Evolutionary conservation across 1,140 invertebrate species (phyloP), one percentile per base, ranked within the genome.

Genomic region (Sycophaga agraensis): DNA sequence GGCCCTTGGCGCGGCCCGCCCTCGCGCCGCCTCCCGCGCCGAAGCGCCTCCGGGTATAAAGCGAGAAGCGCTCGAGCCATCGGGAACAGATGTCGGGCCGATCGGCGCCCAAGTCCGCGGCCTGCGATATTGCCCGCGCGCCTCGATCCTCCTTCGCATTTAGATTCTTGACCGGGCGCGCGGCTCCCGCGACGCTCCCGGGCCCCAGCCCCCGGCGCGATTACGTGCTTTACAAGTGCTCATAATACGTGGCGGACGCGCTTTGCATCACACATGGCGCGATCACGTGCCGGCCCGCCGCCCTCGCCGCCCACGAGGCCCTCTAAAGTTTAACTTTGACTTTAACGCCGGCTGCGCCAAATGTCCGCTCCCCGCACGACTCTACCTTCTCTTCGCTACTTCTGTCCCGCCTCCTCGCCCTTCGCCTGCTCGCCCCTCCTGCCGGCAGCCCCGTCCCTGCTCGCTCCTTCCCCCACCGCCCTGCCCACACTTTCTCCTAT

Each of bases 321-420:
- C 68, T 78, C 74, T 77, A 79, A 79, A 79, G 69, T 78, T 79
- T 66, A 77, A 77, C 74, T 75, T 75, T 65, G 71, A 73, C 65
- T 71, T 68, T 61, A 70, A 77, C 74, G 59, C 77, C 77, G 75
- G 77, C 70, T 79, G 77, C 66, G 61, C 72, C 68, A 68, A 79
- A 79, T 79, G 77, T 78, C 77, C 68, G 54, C 66, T 59, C 68
- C 60, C 39, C n/a, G n/a, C n/a, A n/a, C n/a, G n/a, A n/a, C n/a
- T n/a, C n/a, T n/a, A n/a, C 49, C 24, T 4, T 35, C 61, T 62
- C 42, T n/a, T 48, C 11, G 7, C 19, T 4, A 6, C 2, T 16
- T 11, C 35, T 39, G 14, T 22, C 12, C 22, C 50, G 3, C 35
- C 6, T 0, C 17, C 43, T n/a, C 39, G 24, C 46, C n/a, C 46